Evolutionary conservation across 2,113 vertebrate genomes (phyloP), one percentile per base, ranked within the genome.

Genomic region (Phyllopteryx taeniolatus): DNA sequence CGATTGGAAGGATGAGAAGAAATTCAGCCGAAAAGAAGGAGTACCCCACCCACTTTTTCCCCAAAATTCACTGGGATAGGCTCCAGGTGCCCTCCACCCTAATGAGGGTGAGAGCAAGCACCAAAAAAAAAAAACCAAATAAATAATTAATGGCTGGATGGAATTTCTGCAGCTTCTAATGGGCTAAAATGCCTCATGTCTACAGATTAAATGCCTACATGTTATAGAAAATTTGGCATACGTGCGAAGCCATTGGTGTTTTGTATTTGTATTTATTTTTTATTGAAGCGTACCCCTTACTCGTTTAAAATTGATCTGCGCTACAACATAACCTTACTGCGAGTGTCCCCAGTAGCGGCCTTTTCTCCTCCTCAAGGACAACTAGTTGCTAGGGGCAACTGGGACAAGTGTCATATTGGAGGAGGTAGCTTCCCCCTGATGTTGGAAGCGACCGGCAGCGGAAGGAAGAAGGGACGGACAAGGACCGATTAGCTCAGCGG

Each of bases 321-420:
- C 35, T 63, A 17, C 39, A 10, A 42, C 2, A 17, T 43, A 42
- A 42, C 61, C 27, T 14, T 31, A 14, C 27, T 14, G 13, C 27
- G 9, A 44, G 5, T 43, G 11, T n/a, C 65, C 79, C 71, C 76
- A 73, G 84, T 87, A 27, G 73, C 13, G 67, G 63, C 81, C 80
- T 86, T 79, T 20, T 35, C 19, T 39, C 19, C 19, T 8, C 83
- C 82, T 82, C 84, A 87, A 88, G 87, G 86, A 89, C 90, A 76
- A 84, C 68, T 75, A 63, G 88, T 89, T 91, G 84, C 87, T 74
- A 87, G 59, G 88, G 56, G 88, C 77, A 90, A 89, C 87, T 62
- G 74, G 78, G 82, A 80, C 85, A 47, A 87, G n/a, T 57, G 11
- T 57, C 56, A 27, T 12, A 27, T 22, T 20, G 15, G 60, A 17